Conservation (phyloP, 2,797 vertebrate species). For the Lacerta bilineata region DNA sequence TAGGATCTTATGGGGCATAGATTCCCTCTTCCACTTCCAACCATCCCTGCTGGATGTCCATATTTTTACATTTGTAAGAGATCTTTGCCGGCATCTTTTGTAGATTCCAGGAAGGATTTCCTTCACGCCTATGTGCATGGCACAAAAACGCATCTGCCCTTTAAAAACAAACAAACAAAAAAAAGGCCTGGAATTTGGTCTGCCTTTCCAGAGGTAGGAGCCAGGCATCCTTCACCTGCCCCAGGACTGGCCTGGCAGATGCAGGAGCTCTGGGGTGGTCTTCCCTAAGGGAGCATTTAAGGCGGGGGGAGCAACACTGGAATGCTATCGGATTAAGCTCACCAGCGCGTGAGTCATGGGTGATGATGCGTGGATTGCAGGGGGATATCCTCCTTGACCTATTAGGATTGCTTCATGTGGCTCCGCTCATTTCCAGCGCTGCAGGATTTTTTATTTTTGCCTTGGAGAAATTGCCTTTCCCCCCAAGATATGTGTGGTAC, state of each 20-base stretch:
- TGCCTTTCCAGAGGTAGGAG: too few relatives aligned
- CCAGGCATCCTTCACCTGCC: neutral
- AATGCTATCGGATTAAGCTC: slow-evolving; percentile 26
- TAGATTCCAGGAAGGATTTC: neutral
- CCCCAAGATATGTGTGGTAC: neutral
- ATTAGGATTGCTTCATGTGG: too few relatives aligned
- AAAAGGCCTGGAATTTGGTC: slow-evolving; percentile 4
- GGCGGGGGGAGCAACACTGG: neutral
- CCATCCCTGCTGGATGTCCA: too few relatives aligned
- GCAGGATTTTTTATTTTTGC: too few relatives aligned
- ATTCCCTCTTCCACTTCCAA: neutral
- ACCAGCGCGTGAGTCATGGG: too few relatives aligned
- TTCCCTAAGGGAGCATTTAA: neutral
- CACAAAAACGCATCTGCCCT: too few relatives aligned
- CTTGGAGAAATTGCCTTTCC: neutral
- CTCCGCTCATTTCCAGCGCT: neutral
- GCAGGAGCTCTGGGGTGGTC: slow-evolving; percentile 19
- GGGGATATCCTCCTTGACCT: too few relatives aligned
- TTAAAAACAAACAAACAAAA: neutral
- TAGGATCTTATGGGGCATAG: neutral
- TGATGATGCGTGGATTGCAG: too few relatives aligned
- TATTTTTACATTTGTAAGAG: neutral
- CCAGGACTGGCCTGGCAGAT: neutral
- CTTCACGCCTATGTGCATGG: too few relatives aligned
- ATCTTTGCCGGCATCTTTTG: neutral